These are phyloP conservation scores for Scartelaos histophorus DNA, from an alignment of 2,113 vertebrate species.

Conservation along the genomic window DNA sequence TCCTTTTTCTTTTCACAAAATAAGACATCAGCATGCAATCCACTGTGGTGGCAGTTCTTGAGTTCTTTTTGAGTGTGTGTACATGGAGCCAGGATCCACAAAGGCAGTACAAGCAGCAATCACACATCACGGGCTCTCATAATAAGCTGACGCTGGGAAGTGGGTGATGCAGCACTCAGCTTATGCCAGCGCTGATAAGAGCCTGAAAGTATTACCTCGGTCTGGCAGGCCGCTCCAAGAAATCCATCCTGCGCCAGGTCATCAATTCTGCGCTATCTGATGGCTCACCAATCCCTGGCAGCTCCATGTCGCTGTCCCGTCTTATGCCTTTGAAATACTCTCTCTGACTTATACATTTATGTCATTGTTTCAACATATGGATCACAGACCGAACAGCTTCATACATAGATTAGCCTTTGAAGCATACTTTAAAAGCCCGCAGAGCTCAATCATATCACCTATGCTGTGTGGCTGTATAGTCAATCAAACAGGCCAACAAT, in stretches of 20 bases:
- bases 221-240: slow-evolving; percentile 75
- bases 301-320: slow-evolving; percentile 69
- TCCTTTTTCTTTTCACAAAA: slow-evolving; percentile 1
- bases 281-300: slow-evolving; percentile 77
- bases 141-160: slow-evolving; percentile 79
- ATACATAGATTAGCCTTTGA: slow-evolving; percentile 46
- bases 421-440: slow-evolving; percentile 41
- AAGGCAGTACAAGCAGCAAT: slow-evolving; percentile 74
- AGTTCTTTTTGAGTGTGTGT: slow-evolving; percentile 42
- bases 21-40: slow-evolving; percentile 38
- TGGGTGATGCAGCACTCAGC: slow-evolving; percentile 79
- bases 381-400: slow-evolving; percentile 9
- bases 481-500: slow-evolving; percentile 67
- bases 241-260: slow-evolving; percentile 79
- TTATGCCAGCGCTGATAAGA: slow-evolving; percentile 80
- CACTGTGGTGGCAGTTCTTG: slow-evolving; percentile 24
- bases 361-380: slow-evolving; percentile 31
- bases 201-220: slow-evolving; percentile 78
- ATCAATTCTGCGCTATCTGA: slow-evolving; percentile 81
- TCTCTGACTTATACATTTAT: slow-evolving; percentile 76
- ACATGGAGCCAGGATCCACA: slow-evolving; percentile 59
- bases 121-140: slow-evolving; percentile 77
- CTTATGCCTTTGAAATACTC: slow-evolving; percentile 71
- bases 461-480: slow-evolving; percentile 35
- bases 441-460: slow-evolving; percentile 55